phyloP scores from a whole-genome alignment of 2,888 invertebrate genomes.

The Stenchaetothrips biformis region DNA sequence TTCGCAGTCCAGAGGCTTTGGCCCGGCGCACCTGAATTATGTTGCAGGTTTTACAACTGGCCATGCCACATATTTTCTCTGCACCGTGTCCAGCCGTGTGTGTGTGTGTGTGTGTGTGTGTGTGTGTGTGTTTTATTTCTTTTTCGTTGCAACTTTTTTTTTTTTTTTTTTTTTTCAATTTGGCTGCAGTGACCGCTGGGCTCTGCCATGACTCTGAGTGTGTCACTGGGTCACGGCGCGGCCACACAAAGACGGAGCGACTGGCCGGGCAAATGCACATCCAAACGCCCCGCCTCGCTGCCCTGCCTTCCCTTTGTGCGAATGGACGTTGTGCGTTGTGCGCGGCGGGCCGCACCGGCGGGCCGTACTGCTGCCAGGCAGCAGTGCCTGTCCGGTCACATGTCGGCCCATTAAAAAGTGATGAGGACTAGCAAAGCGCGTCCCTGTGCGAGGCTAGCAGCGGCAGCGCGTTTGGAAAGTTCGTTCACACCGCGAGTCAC shows the following conservation, averaged over 20 bases:
- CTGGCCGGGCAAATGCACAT: not conserved
- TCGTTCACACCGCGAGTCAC: no score
- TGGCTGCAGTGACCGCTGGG: not conserved
- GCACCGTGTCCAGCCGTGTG: not conserved
- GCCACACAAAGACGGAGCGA: no score
- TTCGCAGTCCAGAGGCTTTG: not conserved
- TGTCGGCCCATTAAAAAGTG: no score
- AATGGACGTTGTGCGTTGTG: no score
- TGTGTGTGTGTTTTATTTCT: not conserved
- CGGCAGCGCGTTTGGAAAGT: no score
- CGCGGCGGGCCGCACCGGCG: not conserved
- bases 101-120: no score
- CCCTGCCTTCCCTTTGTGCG: not conserved
- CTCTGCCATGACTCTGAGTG: no score
- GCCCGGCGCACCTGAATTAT: conserved; percentile 18
- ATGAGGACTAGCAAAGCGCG: no score
- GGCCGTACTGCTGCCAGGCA: not conserved
- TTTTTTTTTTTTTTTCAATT: not conserved
- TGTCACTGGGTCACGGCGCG: no score
- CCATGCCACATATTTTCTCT: not conserved
- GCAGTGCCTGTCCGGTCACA: not conserved
- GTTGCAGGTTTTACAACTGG: conserved; percentile 14
- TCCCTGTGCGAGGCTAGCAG: no score
- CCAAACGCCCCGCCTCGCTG: not conserved
- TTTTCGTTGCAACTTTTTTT: not conserved